phyloP scores from a whole-genome alignment of 23 tunicate species.

The Pegea sp. region DNA sequence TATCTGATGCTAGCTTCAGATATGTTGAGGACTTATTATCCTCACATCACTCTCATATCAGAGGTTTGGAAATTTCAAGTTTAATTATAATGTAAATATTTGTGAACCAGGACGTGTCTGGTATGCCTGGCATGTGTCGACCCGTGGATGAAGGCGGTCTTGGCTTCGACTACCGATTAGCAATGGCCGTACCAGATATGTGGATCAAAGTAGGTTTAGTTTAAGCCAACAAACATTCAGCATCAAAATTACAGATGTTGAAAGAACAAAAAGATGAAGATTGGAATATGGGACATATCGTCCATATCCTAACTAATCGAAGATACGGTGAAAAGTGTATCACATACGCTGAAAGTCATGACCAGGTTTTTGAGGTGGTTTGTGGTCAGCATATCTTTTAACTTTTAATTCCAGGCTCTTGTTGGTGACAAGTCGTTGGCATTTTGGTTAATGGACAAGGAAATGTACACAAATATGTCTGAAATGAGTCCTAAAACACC shows the following conservation, averaged over 20 bases:
- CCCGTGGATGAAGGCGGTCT: constrained; percentile 88
- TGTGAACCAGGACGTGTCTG: constrained; percentile 77
- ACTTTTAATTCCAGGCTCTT: constrained; percentile 42
- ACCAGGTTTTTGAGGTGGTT: constrained; percentile 25
- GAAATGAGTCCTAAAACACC: constrained; percentile 14
- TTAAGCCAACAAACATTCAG: too few species aligned
- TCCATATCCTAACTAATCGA: constrained; percentile 67
- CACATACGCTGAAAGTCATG: constrained; percentile 98
- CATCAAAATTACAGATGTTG: too few species aligned
- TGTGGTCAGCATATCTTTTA: not conserved
- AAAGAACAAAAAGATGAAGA: constrained; percentile 89
- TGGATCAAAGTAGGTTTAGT: constrained; percentile 69
- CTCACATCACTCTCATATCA: constrained; percentile 56
- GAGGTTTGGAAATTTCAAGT: constrained; percentile 66
- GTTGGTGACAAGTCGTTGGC: constrained; percentile 97
- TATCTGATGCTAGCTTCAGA: constrained; percentile 82
- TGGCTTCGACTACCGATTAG: constrained; percentile 92
- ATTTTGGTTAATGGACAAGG: constrained; percentile 95
- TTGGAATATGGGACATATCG: constrained; percentile 76
- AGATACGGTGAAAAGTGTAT: constrained; percentile 92
- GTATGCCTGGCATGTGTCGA: constrained; percentile 99
- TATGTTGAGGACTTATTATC: constrained; percentile 38
- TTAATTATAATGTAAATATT: too few species aligned
- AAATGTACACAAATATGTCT: constrained; percentile 95
- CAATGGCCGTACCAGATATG: constrained; percentile 96